Percentiles rank a stretch among this genome's conserved stretches.
Evolutionary conservation across 2,113 vertebrate species (phyloP).

Genomic region (Oncorhynchus kisutch): DNA sequence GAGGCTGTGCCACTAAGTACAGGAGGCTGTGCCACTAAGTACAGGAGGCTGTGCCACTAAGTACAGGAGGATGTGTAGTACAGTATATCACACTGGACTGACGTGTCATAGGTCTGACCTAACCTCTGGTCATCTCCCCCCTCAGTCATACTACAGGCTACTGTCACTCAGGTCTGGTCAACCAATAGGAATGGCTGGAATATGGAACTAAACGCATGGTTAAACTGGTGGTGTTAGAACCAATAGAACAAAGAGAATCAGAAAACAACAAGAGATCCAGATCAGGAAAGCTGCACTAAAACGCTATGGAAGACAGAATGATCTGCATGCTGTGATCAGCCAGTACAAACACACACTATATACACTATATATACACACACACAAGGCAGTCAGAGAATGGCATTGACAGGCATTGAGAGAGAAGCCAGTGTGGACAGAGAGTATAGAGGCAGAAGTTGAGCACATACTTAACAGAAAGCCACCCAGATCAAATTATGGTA

Average conservation of each 20-base stretch:
- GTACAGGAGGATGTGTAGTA: too few relatives aligned
- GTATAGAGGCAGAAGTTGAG: conserved; percentile 24
- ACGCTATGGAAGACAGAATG: conserved; percentile 19
- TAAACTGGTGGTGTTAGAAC: neutral
- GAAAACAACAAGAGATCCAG: neutral
- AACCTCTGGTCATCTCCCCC: neutral
- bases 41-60: too few relatives aligned
- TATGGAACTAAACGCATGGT: too few relatives aligned
- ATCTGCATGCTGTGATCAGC: conserved; percentile 35
- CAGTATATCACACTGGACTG: neutral
- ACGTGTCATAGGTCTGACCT: neutral
- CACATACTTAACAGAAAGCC: conserved; percentile 17
- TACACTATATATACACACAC: neutral
- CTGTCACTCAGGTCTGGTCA: too few relatives aligned
- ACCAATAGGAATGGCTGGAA: too few relatives aligned
- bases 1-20: too few relatives aligned
- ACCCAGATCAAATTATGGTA: conserved; percentile 30
- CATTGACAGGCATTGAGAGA: too few relatives aligned
- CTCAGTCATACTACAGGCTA: too few relatives aligned
- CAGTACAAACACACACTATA: neutral
- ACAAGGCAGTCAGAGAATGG: conserved; percentile 11
- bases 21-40: too few relatives aligned
- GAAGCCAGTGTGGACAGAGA: conserved; percentile 26
- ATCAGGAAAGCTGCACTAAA: neutral
- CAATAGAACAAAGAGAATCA: neutral